Conservation (phyloP, 2,888 invertebrate genomes). For the Nudaria mundana region DNA sequence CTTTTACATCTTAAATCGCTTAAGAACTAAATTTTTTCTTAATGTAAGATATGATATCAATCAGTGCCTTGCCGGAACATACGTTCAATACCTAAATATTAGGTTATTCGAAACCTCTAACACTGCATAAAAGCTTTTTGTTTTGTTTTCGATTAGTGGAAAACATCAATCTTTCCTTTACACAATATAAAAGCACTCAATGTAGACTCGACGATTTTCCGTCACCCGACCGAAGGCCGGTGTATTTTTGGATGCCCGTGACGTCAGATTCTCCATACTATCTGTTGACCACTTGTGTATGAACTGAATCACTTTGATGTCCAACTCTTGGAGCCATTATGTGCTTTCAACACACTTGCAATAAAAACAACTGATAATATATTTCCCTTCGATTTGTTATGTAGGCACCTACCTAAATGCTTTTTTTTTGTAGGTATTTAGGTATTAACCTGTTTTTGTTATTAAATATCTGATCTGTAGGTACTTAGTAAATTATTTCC, state of each 20-base stretch:
- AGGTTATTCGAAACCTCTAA: constrained; percentile 27
- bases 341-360: constrained; percentile 8
- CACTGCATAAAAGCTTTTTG: constrained; percentile 33
- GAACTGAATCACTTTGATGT: constrained; percentile 32
- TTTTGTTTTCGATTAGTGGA: constrained; percentile 38
- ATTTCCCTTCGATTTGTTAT: background rate
- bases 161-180: constrained; percentile 46
- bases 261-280: constrained; percentile 63
- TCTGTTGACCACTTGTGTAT: constrained; percentile 37
- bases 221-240: constrained; percentile 64
- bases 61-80: background rate
- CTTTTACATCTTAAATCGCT: no score
- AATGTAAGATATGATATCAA: background rate
- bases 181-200: constrained; percentile 44
- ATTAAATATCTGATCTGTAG: no score
- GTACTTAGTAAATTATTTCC: no score
- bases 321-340: constrained; percentile 17
- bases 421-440: no score
- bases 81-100: constrained; percentile 14
- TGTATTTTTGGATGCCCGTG: constrained; percentile 54
- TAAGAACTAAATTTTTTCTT: background rate
- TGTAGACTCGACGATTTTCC: constrained; percentile 56
- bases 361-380: constrained; percentile 3
- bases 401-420: no score
- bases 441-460: no score